These are phyloP conservation scores for Dryomyza anilis DNA, from an alignment of 2,888 invertebrate genomes.

Conservation along the genomic window DNA sequence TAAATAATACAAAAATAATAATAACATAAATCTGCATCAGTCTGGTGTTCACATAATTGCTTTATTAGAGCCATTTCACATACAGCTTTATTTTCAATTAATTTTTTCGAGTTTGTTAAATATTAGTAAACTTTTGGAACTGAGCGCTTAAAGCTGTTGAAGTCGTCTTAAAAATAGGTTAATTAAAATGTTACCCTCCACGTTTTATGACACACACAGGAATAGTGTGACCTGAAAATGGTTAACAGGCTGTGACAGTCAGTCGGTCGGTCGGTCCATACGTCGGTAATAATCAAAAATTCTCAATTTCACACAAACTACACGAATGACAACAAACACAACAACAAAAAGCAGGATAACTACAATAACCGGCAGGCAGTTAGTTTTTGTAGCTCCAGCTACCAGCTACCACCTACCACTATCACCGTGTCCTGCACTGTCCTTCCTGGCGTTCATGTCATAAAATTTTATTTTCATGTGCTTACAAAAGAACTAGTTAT, in stretches of 20 bases:
- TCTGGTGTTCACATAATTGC: too few species aligned
- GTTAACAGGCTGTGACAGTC: neutral
- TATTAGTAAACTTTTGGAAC: too few species aligned
- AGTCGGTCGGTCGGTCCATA: neutral
- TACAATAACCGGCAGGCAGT: neutral
- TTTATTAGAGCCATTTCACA: too few species aligned
- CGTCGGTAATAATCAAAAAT: slow-evolving; percentile 17
- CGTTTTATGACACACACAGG: slow-evolving; percentile 39
- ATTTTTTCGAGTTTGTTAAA: too few species aligned
- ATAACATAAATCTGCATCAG: too few species aligned
- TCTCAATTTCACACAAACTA: slow-evolving; percentile 16
- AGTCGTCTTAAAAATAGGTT: slow-evolving; percentile 42
- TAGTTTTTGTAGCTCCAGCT: neutral
- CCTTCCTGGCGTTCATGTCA: slow-evolving; percentile 31
- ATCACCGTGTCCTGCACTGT: slow-evolving; percentile 15
- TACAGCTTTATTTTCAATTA: too few species aligned
- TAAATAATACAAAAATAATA: too few species aligned
- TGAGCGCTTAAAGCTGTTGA: slow-evolving; percentile 27
- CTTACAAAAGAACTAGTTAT: neutral
- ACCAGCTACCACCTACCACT: neutral
- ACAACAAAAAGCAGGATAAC: slow-evolving; percentile 5
- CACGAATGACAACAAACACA: neutral
- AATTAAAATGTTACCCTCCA: slow-evolving; percentile 43
- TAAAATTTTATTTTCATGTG: slow-evolving; percentile 37
- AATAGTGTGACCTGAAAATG: slow-evolving; percentile 30